These are phyloP conservation scores for Pelosia muscerda DNA, from an alignment of 2,888 invertebrate genomes.

Conservation along the genomic window DNA sequence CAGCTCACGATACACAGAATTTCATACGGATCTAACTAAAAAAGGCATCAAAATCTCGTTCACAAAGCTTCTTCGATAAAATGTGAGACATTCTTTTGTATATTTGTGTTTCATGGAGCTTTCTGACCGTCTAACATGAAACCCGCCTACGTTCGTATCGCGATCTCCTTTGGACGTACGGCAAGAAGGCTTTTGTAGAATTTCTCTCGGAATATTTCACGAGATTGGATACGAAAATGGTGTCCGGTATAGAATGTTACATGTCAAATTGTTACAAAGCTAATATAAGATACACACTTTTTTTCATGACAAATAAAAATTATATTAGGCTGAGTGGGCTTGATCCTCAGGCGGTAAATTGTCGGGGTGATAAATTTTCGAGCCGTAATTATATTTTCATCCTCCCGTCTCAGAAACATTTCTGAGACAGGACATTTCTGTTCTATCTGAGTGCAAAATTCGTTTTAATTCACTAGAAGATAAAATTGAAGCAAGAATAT, in stretches of 20 bases:
- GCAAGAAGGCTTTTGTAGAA: constrained; percentile 10
- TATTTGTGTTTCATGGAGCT: not conserved
- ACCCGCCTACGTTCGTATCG: constrained; percentile 12
- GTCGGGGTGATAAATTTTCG: no score
- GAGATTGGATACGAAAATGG: constrained; percentile 3
- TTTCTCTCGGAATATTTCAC: constrained; percentile 5
- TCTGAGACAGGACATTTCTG: no score
- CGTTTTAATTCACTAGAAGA: no score
- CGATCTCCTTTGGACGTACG: constrained; percentile 7
- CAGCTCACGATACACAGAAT: not conserved
- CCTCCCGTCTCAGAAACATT: no score
- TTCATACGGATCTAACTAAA: not conserved
- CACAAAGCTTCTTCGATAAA: not conserved
- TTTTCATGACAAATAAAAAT: not conserved
- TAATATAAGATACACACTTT: not conserved
- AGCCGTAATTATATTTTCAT: no score
- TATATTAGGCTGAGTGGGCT: no score
- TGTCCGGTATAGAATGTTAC: not conserved
- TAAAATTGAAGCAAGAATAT: no score
- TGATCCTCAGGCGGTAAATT: no score
- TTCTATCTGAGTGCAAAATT: no score
- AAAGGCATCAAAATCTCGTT: constrained; percentile 3
- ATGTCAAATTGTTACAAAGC: not conserved
- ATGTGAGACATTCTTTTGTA: not conserved
- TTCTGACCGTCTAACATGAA: not conserved